These are phyloP conservation scores for Dromiciops gliroides DNA, from an alignment of 2,113 vertebrate species.

Conservation along the genomic window DNA sequence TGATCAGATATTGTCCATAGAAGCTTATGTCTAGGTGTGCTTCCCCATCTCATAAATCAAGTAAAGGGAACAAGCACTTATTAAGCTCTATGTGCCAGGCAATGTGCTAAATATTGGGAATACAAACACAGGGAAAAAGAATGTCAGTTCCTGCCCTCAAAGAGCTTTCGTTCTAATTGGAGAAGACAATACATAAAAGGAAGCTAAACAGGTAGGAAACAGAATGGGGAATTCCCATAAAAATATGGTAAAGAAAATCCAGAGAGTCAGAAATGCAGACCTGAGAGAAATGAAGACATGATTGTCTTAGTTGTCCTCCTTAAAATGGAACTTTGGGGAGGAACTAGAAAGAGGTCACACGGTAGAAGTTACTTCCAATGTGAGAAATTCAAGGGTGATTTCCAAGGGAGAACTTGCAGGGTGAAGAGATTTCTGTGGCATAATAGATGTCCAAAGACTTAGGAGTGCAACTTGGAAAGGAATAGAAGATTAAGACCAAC, in stretches of 20 bases:
- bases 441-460: background rate
- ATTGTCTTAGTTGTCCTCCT: background rate
- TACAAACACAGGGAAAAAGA: background rate
- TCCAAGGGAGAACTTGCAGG: background rate
- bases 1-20: background rate
- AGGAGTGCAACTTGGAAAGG: background rate
- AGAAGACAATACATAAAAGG: background rate
- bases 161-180: background rate
- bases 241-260: background rate
- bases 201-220: background rate
- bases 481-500: background rate
- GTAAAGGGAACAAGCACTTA: background rate
- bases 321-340: background rate
- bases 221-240: background rate
- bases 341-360: background rate
- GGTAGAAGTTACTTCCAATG: background rate
- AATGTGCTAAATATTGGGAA: background rate
- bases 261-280: background rate
- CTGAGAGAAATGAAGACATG: background rate
- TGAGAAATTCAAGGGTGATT: background rate
- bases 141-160: background rate
- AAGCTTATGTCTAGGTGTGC: background rate
- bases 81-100: background rate
- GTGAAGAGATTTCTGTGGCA: background rate
- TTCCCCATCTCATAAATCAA: background rate